These are phyloP conservation scores for Calcarius lapponicus DNA, from an alignment of 2,797 vertebrate species.

Conservation along the genomic window DNA sequence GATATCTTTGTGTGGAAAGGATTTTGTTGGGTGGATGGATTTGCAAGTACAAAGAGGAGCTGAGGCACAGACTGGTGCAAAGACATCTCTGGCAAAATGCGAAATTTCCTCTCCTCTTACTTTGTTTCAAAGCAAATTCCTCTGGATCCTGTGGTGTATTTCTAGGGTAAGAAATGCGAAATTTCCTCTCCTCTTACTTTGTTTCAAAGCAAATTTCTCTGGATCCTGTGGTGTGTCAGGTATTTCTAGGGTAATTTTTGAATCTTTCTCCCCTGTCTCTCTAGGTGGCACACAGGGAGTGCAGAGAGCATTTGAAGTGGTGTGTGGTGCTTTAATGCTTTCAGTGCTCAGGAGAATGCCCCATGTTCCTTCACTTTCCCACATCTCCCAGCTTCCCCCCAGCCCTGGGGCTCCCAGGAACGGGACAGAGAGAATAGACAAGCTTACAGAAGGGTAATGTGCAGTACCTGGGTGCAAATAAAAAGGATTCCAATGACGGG, in stretches of 20 bases:
- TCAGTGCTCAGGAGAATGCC: not conserved
- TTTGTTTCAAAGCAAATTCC: not conserved
- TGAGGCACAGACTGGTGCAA: not conserved
- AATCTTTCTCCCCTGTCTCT: not conserved
- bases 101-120: not conserved
- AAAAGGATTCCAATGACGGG: conserved; percentile 83
- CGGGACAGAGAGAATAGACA: not conserved
- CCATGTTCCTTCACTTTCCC: not conserved
- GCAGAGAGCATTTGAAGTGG: not conserved
- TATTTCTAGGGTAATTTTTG: not conserved
- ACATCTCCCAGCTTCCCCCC: not conserved
- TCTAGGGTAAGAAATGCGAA: too few relatives aligned
- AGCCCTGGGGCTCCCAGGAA: not conserved
- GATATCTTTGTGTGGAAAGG: not conserved
- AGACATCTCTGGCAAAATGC: not conserved
- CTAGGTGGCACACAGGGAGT: fast-evolving
- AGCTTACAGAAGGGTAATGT: not conserved
- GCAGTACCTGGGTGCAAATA: conserved; percentile 83
- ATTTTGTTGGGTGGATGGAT: not conserved
- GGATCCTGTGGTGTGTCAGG: not conserved
- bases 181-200: too few relatives aligned
- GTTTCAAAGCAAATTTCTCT: not conserved
- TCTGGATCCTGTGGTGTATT: not conserved
- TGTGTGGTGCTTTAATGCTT: not conserved
- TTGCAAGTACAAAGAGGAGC: not conserved